These are phyloP conservation scores for Genyomyrus donnyi DNA, from an alignment of 2,113 vertebrate species.

Conservation along the genomic window DNA sequence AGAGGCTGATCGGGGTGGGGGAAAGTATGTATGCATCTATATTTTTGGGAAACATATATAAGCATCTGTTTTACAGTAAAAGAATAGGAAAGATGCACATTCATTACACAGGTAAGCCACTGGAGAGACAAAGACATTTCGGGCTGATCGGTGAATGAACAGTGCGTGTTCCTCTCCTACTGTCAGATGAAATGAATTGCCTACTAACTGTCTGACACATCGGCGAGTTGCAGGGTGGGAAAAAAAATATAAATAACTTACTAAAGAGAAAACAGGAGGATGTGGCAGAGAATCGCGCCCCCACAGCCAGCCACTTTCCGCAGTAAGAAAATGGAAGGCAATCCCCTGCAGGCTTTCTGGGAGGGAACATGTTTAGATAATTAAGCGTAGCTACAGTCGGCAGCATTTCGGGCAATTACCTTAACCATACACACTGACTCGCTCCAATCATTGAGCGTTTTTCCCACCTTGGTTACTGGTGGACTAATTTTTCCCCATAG, in stretches of 20 bases:
- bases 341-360: constrained; percentile 16
- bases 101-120: not conserved
- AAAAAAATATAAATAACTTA: constrained; percentile 5
- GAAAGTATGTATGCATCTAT: too few species aligned
- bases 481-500: constrained; percentile 2
- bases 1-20: not conserved
- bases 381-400: constrained; percentile 18
- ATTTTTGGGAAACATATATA: not conserved
- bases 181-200: not conserved
- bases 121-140: not conserved
- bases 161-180: not conserved
- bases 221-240: constrained; percentile 5
- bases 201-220: constrained; percentile 11
- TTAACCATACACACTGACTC: constrained; percentile 19
- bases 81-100: not conserved
- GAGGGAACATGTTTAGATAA: constrained; percentile 25
- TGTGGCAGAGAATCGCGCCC: constrained; percentile 16
- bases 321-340: constrained; percentile 21
- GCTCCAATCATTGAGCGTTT: constrained; percentile 21
- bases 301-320: constrained; percentile 18
- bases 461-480: constrained; percentile 16
- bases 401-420: constrained; percentile 22
- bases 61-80: not conserved
- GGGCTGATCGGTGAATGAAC: not conserved
- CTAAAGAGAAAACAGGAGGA: constrained; percentile 3